A percentile compares a stretch with the other conserved stretches of the same genome.
Evolutionary conservation across 2,797 vertebrate genomes (phyloP).

Genomic region (Onychomys leucogaster): DNA sequence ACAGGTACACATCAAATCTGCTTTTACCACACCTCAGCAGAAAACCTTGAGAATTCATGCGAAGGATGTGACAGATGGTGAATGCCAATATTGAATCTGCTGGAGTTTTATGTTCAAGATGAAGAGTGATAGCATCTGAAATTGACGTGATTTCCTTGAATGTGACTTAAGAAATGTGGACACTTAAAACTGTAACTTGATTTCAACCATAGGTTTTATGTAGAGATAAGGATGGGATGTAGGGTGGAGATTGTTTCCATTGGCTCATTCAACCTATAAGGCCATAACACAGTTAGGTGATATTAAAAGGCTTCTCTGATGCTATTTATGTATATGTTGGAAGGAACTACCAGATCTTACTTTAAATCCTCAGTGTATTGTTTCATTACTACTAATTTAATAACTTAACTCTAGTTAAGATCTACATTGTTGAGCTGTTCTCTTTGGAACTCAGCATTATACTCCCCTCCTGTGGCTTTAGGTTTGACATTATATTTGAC

Average conservation of each 20-base stretch:
- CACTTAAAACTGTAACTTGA: conserved; percentile 68
- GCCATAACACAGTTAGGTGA: conserved; percentile 76
- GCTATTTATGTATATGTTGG: conserved; percentile 78
- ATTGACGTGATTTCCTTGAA: conserved; percentile 77
- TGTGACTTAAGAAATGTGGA: conserved; percentile 66
- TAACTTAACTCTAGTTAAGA: conserved; percentile 57
- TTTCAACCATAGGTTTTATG: conserved; percentile 70
- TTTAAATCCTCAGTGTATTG: conserved; percentile 68
- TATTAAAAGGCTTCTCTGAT: conserved; percentile 62
- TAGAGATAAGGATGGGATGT: conserved; percentile 80
- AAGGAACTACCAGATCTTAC: conserved; percentile 54
- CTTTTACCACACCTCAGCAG: conserved; percentile 77
- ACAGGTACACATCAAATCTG: conserved; percentile 75
- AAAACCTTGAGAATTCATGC: conserved; percentile 82
- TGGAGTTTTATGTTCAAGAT: conserved; percentile 80
- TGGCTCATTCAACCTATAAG: conserved; percentile 66
- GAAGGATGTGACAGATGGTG: conserved; percentile 69
- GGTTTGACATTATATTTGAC: conserved; percentile 83
- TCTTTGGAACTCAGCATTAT: conserved; percentile 75
- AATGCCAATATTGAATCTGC: conserved; percentile 69
- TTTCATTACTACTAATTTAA: conserved; percentile 77
- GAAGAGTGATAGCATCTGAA: conserved; percentile 76
- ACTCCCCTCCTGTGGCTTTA: conserved; percentile 80
- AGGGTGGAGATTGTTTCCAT: conserved; percentile 77
- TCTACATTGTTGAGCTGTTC: conserved; percentile 73